Conservation (phyloP, 2,888 invertebrate genomes). For the Campaea margaritaria region DNA sequence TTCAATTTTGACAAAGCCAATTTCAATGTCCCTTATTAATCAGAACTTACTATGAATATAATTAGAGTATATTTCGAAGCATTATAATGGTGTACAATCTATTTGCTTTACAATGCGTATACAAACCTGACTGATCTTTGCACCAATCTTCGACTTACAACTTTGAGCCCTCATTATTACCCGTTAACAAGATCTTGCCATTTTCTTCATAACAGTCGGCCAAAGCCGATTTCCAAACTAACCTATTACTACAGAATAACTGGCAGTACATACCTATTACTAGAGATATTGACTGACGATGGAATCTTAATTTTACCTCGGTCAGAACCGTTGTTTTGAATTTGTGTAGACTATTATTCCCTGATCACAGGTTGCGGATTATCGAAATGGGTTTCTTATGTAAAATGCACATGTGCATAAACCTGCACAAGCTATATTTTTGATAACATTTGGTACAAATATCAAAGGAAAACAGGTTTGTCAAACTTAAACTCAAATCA, state of each 20-base stretch:
- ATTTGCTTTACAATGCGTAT: constrained; percentile 10
- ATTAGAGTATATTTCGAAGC: background rate
- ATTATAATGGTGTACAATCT: background rate
- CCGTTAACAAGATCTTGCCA: constrained; percentile 41
- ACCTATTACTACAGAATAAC: constrained; percentile 40
- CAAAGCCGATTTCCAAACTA: constrained; percentile 52
- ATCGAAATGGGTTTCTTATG: background rate
- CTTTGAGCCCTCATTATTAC: constrained; percentile 45
- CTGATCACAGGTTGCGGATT: no score
- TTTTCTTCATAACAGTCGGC: constrained; percentile 46
- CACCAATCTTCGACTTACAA: constrained; percentile 33
- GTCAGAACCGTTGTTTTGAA: constrained; percentile 34
- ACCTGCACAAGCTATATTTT: no score
- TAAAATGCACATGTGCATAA: no score
- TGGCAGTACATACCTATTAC: constrained; percentile 16
- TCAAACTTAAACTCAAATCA: no score
- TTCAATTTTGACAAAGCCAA: no score
- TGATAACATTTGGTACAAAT: no score
- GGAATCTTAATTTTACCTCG: constrained; percentile 48
- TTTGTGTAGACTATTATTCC: constrained; percentile 30
- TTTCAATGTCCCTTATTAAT: no score
- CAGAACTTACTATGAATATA: no score
- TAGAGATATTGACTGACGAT: constrained; percentile 38
- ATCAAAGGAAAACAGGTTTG: no score
- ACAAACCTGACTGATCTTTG: constrained; percentile 30